Conservation (phyloP, 2,888 invertebrate genomes). For the Spatulosminthurus flaviceps region DNA sequence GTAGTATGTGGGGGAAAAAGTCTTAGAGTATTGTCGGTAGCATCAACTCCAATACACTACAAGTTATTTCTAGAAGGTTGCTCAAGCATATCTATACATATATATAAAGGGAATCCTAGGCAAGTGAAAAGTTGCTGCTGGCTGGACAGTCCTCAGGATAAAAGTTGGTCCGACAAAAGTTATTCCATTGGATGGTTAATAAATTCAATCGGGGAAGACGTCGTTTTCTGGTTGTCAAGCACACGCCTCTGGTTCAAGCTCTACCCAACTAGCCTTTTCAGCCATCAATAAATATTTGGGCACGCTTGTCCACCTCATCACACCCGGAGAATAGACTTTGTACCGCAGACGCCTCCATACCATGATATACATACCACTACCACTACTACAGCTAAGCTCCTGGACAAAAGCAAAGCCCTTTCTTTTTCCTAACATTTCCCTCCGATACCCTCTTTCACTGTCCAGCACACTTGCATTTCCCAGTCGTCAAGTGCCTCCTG, state of each 20-base stretch:
- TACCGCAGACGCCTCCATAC: neutral
- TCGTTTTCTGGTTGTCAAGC: conserved; percentile 60
- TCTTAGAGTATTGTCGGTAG: too few species aligned
- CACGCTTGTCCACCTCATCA: conserved; percentile 63
- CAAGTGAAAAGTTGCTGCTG: neutral
- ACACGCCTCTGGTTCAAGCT: conserved; percentile 56
- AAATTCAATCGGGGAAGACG: conserved; percentile 59
- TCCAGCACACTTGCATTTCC: conserved; percentile 4
- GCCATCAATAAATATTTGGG: conserved; percentile 64
- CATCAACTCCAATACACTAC: too few species aligned
- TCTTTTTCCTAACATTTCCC: neutral
- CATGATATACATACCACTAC: neutral
- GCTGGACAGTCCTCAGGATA: conserved; percentile 7
- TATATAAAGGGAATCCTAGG: too few species aligned
- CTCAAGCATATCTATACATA: too few species aligned
- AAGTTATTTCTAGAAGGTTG: too few species aligned
- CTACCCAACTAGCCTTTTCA: conserved; percentile 34
- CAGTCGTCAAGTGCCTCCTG: conserved; percentile 12
- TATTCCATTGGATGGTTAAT: conserved; percentile 52
- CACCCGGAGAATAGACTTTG: conserved; percentile 47
- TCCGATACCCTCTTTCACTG: neutral
- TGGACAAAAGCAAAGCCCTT: neutral
- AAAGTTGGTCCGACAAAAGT: conserved; percentile 31
- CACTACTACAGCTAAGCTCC: too few species aligned
- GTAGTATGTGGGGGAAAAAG: too few species aligned